Percentiles rank a stretch among this genome's conserved stretches.
phyloP scores from a whole-genome alignment of 2,888 invertebrate species.

The Lycia hirtaria region DNA sequence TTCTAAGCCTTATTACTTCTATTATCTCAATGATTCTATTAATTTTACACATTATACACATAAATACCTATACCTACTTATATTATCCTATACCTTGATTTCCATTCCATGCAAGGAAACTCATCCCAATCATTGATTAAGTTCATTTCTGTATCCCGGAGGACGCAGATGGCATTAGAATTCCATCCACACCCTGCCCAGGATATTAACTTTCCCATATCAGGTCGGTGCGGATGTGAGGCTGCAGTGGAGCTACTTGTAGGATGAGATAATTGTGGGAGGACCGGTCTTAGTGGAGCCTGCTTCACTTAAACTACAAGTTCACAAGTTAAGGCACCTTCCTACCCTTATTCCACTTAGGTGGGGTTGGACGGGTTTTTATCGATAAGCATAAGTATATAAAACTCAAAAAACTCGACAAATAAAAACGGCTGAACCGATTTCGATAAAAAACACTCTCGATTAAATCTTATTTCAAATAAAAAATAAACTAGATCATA shows the following conservation, averaged over 20 bases:
- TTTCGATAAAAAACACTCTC: no score
- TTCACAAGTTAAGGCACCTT: background rate
- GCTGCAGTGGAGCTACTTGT: background rate
- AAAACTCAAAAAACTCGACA: no score
- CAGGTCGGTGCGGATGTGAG: background rate
- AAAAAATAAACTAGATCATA: no score
- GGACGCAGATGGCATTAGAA: slow-evolving; percentile 15
- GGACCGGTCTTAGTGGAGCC: slow-evolving; percentile 14
- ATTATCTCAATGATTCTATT: no score
- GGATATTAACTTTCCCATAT: slow-evolving; percentile 30
- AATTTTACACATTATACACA: no score
- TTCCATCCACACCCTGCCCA: slow-evolving; percentile 11
- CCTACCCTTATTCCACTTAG: background rate
- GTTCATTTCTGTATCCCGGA: slow-evolving; percentile 4
- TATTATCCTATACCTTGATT: background rate
- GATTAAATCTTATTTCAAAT: no score
- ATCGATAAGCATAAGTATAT: no score
- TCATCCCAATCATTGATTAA: slow-evolving; percentile 11
- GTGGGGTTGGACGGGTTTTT: no score
- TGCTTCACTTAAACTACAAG: background rate
- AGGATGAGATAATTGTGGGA: slow-evolving; percentile 18
- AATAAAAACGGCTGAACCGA: no score
- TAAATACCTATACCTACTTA: no score
- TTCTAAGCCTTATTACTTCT: no score
- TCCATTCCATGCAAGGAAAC: background rate